Evolutionary conservation across 2,888 invertebrate species (phyloP), one percentile per base, ranked within the genome.

Genomic region (Drosophila recens): DNA sequence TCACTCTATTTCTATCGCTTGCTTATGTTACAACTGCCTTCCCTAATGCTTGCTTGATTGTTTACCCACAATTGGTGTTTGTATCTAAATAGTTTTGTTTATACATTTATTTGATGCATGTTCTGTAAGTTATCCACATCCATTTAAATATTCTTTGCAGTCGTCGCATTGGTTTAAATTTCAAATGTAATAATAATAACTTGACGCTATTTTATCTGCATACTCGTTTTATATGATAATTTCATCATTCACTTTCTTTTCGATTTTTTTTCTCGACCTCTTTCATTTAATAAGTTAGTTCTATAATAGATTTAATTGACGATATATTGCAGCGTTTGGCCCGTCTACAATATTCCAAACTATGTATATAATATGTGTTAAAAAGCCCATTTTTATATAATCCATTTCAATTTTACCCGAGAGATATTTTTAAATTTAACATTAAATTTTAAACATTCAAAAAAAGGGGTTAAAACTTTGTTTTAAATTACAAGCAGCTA

Each of bases 121-220:
- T 9, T 43, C 23, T 34, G 3, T 45, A 15, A 36, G 45, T 53
- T 36, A 20, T 33, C 10, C 42, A 23, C 17, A 42, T 61, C 33
- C 11, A n/a, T 43, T n/a, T 33, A 11, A 45, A 45, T 45, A n/a
- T n/a, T 0, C 20, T 20, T 46, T 23, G 57, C 45, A 45, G 23
- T 42, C 8, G 38, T 49, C 13, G 9, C 10, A 48, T 59, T 38
- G 49, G 17, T 10, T 49, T 40, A 30, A 27, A 53, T 40, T 27
- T 27, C 8, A 62, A 10, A 38, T 40, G 9, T 43, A 59, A 38
- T 13, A 46, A 57, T 54, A 52, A 57, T 43, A 52, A 65, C 57
- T 73, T 64, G 63, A 67, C 54, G 80, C 77, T 64, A 46, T 73
- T 81, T 76, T 75, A 71, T 72, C 33, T 48, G 34, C 42, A 56